Percentiles rank a stretch among this genome's conserved stretches.
These are phyloP conservation scores for Axea sp. DNA, from an alignment of 2,888 invertebrate genomes.

Conservation along the genomic window DNA sequence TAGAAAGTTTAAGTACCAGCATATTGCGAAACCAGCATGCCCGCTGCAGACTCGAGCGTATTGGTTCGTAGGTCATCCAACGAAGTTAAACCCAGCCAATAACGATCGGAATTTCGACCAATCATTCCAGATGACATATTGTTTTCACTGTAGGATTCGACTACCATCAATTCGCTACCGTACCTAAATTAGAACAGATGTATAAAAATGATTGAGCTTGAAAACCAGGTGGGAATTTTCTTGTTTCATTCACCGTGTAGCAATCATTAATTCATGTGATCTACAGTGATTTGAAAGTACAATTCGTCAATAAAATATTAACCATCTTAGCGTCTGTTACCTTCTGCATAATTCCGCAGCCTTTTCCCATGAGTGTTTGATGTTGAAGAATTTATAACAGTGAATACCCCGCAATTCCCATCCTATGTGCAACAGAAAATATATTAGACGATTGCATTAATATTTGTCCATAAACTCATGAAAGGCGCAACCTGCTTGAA, in stretches of 20 bases:
- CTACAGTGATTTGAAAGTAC: constrained; percentile 41
- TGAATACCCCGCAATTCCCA: constrained; percentile 95
- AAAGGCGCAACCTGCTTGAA: constrained; percentile 51
- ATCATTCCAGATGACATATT: constrained; percentile 91
- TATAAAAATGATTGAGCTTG: too few species aligned
- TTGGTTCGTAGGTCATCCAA: constrained; percentile 95
- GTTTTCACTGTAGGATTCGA: constrained; percentile 94
- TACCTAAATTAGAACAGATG: constrained; percentile 83
- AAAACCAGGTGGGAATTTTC: too few species aligned
- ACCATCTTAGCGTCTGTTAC: constrained; percentile 80
- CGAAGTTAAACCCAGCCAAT: constrained; percentile 94
- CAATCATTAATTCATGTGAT: constrained; percentile 6
- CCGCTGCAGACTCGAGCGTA: constrained; percentile 95
- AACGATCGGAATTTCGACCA: constrained; percentile 85
- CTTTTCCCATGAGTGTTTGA: constrained; percentile 97
- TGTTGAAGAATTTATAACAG: constrained; percentile 97
- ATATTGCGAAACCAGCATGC: constrained; percentile 93
- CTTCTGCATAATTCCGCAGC: constrained; percentile 96
- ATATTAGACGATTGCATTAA: constrained; percentile 22
- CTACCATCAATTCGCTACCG: constrained; percentile 95
- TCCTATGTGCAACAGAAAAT: constrained; percentile 81
- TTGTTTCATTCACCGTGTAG: too few species aligned
- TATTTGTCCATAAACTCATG: constrained; percentile 2
- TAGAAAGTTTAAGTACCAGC: constrained; percentile 85
- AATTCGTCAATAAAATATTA: constrained; percentile 47